These are phyloP conservation scores for Hyposoter didymator DNA, from an alignment of 2,888 invertebrate species.

Conservation along the genomic window DNA sequence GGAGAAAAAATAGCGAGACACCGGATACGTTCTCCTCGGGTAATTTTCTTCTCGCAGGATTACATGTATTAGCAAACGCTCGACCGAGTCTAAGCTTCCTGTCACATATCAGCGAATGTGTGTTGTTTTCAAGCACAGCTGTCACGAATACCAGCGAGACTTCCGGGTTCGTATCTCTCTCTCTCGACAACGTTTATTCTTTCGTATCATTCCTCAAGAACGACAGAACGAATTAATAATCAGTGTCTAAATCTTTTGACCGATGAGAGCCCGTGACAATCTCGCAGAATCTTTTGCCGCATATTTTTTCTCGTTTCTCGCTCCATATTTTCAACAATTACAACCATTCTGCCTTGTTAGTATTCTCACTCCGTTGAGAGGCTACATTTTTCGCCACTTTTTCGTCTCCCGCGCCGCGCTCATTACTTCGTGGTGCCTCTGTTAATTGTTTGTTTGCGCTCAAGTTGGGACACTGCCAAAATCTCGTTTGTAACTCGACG, in stretches of 20 bases:
- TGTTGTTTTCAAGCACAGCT: slow-evolving; percentile 25
- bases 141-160: slow-evolving; percentile 46
- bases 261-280: slow-evolving; percentile 27
- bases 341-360: background rate
- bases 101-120: slow-evolving; percentile 29
- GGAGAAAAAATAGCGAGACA: slow-evolving; percentile 24
- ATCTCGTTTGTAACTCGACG: slow-evolving; percentile 37
- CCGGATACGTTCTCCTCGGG: slow-evolving; percentile 62
- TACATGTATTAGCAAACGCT: slow-evolving; percentile 33
- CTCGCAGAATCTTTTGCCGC: background rate
- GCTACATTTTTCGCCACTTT: slow-evolving; percentile 34
- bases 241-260: slow-evolving; percentile 55
- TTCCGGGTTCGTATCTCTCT: slow-evolving; percentile 59
- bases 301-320: background rate
- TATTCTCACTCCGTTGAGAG: slow-evolving; percentile 28
- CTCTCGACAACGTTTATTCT: slow-evolving; percentile 29
- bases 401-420: background rate
- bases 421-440: background rate
- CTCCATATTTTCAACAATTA: slow-evolving; percentile 45
- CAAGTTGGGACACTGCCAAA: slow-evolving; percentile 53
- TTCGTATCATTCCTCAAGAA: slow-evolving; percentile 52
- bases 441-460: background rate
- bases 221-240: slow-evolving; percentile 64
- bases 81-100: slow-evolving; percentile 33
- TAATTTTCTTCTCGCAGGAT: slow-evolving; percentile 49